A percentile compares a stretch with the other conserved stretches of the same genome.
Conservation (phyloP, 2,888 invertebrate species). For the Lamellibrachia columna region DNA sequence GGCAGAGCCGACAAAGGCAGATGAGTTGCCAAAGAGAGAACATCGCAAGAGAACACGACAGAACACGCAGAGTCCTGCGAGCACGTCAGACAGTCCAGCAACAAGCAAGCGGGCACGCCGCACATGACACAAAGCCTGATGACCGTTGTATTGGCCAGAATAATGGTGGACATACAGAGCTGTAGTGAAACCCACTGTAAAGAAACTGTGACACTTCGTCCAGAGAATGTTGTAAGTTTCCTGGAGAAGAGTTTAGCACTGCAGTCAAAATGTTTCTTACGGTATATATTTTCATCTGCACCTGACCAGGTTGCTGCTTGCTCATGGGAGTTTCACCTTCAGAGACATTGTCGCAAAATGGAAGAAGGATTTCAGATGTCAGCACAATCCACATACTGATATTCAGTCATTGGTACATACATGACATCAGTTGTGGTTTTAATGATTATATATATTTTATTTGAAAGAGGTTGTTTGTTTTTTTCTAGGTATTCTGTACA, state of each 20-base stretch:
- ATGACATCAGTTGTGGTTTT: not conserved
- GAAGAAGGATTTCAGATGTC: not conserved
- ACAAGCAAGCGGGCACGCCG: not conserved
- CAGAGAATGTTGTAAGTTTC: not conserved
- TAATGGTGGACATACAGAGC: not conserved
- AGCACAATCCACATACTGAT: not conserved
- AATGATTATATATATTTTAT: not conserved
- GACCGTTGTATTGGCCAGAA: not conserved
- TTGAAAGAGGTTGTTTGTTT: not conserved
- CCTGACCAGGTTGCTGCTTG: not conserved
- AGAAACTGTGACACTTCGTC: not conserved
- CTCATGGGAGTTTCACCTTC: not conserved
- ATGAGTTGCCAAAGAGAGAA: constrained; percentile 1
- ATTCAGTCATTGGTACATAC: not conserved
- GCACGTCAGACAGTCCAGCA: not conserved
- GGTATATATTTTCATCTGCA: not conserved
- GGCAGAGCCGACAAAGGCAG: not conserved
- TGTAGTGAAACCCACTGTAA: not conserved
- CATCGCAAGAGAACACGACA: not conserved
- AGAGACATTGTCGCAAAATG: not conserved
- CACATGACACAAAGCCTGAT: not conserved
- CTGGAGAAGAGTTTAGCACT: not conserved
- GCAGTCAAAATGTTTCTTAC: no score
- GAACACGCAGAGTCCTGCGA: not conserved
- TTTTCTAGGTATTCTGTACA: not conserved